These are phyloP conservation scores for Diarsia brunnea DNA, from an alignment of 2,888 invertebrate genomes.

Conservation along the genomic window DNA sequence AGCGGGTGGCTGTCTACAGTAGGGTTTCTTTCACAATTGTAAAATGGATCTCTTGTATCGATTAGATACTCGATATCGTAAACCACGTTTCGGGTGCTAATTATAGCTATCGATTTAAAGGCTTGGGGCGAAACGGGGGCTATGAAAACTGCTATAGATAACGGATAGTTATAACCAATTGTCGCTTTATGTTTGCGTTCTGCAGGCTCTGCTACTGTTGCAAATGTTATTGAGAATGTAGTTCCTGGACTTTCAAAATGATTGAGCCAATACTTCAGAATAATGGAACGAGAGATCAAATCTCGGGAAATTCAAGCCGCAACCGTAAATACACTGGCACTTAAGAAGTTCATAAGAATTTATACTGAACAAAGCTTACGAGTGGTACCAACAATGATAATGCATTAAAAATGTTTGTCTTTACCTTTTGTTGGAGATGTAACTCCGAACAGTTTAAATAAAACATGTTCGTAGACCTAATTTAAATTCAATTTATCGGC, in stretches of 20 bases:
- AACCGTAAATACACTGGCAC: slow-evolving; percentile 24
- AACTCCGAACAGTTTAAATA: slow-evolving; percentile 37
- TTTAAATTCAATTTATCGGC: slow-evolving; percentile 59
- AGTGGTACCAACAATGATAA: neutral
- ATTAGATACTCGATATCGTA: slow-evolving; percentile 65
- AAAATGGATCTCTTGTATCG: slow-evolving; percentile 62
- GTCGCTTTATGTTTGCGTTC: slow-evolving; percentile 47
- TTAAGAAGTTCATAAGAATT: slow-evolving; percentile 19
- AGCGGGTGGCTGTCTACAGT: slow-evolving; percentile 59
- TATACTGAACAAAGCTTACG: neutral
- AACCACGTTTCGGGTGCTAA: slow-evolving; percentile 67
- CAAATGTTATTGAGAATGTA: slow-evolving; percentile 48
- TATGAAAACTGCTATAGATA: slow-evolving; percentile 61
- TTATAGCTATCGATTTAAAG: slow-evolving; percentile 60
- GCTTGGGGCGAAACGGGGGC: slow-evolving; percentile 54
- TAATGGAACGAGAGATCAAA: slow-evolving; percentile 47
- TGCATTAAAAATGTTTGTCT: neutral
- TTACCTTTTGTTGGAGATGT: slow-evolving; percentile 2
- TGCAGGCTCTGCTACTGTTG: slow-evolving; percentile 42
- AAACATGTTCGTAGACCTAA: slow-evolving; percentile 41
- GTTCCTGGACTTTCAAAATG: slow-evolving; percentile 48
- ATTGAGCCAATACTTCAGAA: slow-evolving; percentile 48
- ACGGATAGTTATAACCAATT: slow-evolving; percentile 58
- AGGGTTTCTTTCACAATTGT: slow-evolving; percentile 66
- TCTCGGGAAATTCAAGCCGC: slow-evolving; percentile 42